These are phyloP conservation scores for Portunus trituberculatus DNA, from an alignment of 1,140 invertebrate genomes.

Conservation along the genomic window DNA sequence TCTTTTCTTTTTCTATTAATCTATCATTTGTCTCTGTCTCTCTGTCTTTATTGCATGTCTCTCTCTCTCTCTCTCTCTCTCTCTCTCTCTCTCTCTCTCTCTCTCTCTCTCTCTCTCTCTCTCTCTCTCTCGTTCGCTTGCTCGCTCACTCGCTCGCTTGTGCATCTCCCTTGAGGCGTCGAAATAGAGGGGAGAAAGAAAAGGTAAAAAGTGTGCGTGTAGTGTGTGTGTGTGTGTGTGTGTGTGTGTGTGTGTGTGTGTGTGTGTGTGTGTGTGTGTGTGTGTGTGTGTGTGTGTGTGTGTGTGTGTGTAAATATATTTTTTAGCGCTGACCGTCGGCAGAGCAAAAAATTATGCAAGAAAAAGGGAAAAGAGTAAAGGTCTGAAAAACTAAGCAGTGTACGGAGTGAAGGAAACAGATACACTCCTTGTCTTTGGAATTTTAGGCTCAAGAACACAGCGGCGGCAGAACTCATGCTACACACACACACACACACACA, in stretches of 20 bases:
- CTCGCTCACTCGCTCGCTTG: neutral
- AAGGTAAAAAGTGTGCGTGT: slow-evolving; percentile 37
- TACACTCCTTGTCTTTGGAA: neutral
- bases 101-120: slow-evolving; percentile 46
- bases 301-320: slow-evolving; percentile 44
- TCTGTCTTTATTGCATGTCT: no score
- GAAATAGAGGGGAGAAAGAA: neutral
- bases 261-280: slow-evolving; percentile 59
- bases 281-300: slow-evolving; percentile 57
- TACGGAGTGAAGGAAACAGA: neutral
- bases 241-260: slow-evolving; percentile 65
- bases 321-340: neutral
- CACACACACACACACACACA: neutral
- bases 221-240: slow-evolving; percentile 51
- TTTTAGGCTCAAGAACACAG: neutral
- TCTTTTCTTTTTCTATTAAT: neutral
- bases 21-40: neutral
- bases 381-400: neutral
- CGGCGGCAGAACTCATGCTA: neutral
- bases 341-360: neutral
- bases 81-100: slow-evolving; percentile 40
- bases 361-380: neutral
- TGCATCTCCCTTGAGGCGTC: slow-evolving; percentile 15
- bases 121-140: neutral
- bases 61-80: no score